Conservation (phyloP, 2,113 vertebrate species). For the Rhagologus leucostigma region DNA sequence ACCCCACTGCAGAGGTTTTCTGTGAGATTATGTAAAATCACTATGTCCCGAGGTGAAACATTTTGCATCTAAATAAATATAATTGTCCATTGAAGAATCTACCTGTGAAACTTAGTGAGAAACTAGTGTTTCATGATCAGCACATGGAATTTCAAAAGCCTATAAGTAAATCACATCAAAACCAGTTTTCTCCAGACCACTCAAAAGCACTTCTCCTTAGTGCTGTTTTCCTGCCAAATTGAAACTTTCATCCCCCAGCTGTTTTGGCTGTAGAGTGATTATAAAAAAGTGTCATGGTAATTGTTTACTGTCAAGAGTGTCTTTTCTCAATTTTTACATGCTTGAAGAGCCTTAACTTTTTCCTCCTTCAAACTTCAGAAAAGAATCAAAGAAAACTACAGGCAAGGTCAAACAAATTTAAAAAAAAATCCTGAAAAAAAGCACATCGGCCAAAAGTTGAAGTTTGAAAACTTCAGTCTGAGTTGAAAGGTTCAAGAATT, state of each 20-base stretch:
- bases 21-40: neutral
- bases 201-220: conserved; percentile 22
- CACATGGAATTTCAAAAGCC: neutral
- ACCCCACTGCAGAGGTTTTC: neutral
- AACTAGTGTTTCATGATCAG: neutral
- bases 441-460: neutral
- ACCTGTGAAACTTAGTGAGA: neutral
- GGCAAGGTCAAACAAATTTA: neutral
- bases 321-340: neutral
- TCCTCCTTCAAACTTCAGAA: neutral
- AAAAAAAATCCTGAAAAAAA: neutral
- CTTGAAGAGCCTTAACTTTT: neutral
- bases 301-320: conserved; percentile 24
- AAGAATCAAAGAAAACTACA: neutral
- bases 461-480: neutral
- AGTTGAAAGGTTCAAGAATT: conserved; percentile 26
- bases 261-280: conserved; percentile 20
- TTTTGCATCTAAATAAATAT: neutral
- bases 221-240: conserved; percentile 31
- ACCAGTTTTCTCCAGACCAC: neutral
- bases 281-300: conserved; percentile 4
- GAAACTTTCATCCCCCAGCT: conserved; percentile 25
- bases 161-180: conserved; percentile 24
- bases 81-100: neutral
- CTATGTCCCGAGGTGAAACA: neutral